Evolutionary conservation across 2,888 invertebrate genomes (phyloP).

Genomic region (Apodemia hepburni): DNA sequence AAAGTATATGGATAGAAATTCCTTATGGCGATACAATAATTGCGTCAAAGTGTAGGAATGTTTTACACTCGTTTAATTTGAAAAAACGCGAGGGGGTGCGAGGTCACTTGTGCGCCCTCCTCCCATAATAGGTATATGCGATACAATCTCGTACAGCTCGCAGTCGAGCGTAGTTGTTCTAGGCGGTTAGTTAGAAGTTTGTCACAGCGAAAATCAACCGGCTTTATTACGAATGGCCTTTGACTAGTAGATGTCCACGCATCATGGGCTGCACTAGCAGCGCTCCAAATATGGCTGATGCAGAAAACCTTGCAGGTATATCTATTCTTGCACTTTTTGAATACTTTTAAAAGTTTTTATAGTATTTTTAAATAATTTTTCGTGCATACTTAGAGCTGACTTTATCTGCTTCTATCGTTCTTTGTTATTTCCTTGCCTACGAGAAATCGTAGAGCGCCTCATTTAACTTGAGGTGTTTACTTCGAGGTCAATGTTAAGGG

Average conservation of each 20-base stretch:
- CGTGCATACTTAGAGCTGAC: neutral
- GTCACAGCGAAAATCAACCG: conserved; percentile 26
- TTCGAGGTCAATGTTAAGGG: conserved; percentile 37
- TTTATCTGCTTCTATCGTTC: conserved; percentile 25
- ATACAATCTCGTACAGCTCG: conserved; percentile 60
- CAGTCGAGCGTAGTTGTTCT: conserved; percentile 57
- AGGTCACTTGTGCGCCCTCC: conserved; percentile 75
- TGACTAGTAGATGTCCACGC: conserved; percentile 36
- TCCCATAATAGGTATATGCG: conserved; percentile 67
- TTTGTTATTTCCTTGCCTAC: conserved; percentile 33
- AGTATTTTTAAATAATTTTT: neutral
- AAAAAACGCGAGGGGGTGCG: conserved; percentile 79
- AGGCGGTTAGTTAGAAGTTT: conserved; percentile 48
- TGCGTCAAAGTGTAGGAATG: conserved; percentile 53
- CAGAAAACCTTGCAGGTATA: conserved; percentile 31
- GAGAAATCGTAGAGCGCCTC: conserved; percentile 30
- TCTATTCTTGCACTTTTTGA: neutral
- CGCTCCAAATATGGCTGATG: conserved; percentile 52
- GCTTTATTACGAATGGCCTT: conserved; percentile 30
- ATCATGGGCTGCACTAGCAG: conserved; percentile 75
- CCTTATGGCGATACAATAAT: conserved; percentile 51
- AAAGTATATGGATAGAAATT: conserved; percentile 37
- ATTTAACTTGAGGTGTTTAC: conserved; percentile 30
- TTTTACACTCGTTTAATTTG: conserved; percentile 66
- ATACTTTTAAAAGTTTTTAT: neutral